These are phyloP conservation scores for Calcarius ornatus DNA, from an alignment of 2,113 vertebrate genomes.

Conservation along the genomic window DNA sequence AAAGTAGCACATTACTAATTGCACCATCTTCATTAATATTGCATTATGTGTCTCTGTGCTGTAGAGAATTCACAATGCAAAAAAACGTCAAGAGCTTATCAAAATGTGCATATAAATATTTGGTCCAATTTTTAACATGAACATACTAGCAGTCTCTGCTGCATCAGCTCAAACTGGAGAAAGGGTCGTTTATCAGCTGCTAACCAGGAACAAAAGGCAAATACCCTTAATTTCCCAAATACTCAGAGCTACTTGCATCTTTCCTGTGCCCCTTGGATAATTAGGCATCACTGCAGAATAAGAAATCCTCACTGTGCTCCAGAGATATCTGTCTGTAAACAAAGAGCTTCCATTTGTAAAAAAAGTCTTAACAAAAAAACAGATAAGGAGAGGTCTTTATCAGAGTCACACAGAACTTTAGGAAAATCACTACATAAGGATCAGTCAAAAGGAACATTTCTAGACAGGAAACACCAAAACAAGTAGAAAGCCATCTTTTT, in stretches of 20 bases:
- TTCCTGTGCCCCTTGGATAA: not conserved
- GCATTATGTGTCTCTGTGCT: not conserved
- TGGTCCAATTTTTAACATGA: not conserved
- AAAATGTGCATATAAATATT: not conserved
- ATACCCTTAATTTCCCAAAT: not conserved
- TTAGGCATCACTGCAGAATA: not conserved
- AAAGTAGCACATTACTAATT: not conserved
- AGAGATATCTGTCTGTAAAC: not conserved
- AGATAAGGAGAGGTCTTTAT: not conserved
- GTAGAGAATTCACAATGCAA: not conserved
- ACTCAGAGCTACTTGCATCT: not conserved
- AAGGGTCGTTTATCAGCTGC: not conserved
- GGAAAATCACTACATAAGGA: not conserved
- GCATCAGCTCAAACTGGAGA: not conserved
- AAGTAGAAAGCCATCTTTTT: not conserved
- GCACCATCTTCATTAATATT: slow-evolving; percentile 6
- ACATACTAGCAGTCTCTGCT: not conserved
- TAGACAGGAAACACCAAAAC: not conserved
- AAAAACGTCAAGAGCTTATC: not conserved
- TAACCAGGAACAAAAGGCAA: slow-evolving; percentile 2
- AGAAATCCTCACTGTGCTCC: not conserved
- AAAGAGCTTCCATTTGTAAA: not conserved
- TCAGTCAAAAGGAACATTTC: not conserved
- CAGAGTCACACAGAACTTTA: not conserved
- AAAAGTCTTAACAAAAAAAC: not conserved